Percentiles rank a stretch among this genome's conserved stretches.
Conservation (phyloP, 1,140 invertebrate genomes). For the Drosophila neocordata region DNA sequence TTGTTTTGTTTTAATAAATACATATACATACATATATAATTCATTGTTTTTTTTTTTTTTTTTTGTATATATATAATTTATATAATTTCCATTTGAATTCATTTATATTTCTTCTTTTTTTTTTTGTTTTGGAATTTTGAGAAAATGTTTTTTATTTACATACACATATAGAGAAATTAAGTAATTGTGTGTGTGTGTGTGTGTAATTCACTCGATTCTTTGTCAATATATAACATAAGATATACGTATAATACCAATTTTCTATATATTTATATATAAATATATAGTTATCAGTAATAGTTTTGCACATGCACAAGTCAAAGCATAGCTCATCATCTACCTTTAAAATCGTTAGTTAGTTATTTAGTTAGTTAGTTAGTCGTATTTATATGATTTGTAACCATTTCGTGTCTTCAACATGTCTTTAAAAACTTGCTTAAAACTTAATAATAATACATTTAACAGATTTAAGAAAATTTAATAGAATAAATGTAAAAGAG, state of each 20-base stretch:
- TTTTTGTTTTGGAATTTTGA: slow-evolving; percentile 41
- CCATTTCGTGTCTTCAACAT: slow-evolving; percentile 26
- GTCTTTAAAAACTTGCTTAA: slow-evolving; percentile 22
- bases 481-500: too few relatives aligned
- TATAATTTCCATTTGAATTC: slow-evolving; percentile 33
- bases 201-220: slow-evolving; percentile 46
- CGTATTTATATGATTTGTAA: slow-evolving; percentile 53
- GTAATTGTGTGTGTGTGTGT: slow-evolving; percentile 22
- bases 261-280: slow-evolving; percentile 27
- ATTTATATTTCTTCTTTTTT: not conserved
- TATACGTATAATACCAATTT: slow-evolving; percentile 20
- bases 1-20: slow-evolving; percentile 57
- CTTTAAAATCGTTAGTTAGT: slow-evolving; percentile 60
- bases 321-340: slow-evolving; percentile 41
- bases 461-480: too few relatives aligned
- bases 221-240: slow-evolving; percentile 39
- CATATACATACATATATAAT: slow-evolving; percentile 64
- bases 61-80: slow-evolving; percentile 48
- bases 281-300: slow-evolving; percentile 29
- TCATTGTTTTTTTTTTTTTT: slow-evolving; percentile 38
- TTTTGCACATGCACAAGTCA: slow-evolving; percentile 32
- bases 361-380: slow-evolving; percentile 13
- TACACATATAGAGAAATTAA: slow-evolving; percentile 46
- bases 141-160: slow-evolving; percentile 66
- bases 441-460: slow-evolving; percentile 13